Conservation (phyloP, 2,888 invertebrate genomes). For the Scotopteryx bipunctaria region DNA sequence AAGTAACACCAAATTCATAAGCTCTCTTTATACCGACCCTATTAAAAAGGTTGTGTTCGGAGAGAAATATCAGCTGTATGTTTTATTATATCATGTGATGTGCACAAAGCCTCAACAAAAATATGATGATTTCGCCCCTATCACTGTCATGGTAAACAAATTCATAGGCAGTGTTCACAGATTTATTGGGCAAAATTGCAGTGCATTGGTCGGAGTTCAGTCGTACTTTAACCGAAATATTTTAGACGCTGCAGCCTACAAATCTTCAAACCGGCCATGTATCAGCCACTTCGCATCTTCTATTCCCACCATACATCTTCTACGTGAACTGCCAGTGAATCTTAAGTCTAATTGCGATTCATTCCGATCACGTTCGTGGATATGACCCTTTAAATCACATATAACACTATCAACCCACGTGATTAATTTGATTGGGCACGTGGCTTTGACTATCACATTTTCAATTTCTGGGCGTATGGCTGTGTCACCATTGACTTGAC, state of each 20-base stretch:
- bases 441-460: slow-evolving; percentile 39
- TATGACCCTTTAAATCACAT: slow-evolving; percentile 64
- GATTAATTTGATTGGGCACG: slow-evolving; percentile 63
- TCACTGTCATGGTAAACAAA: too few relatives aligned
- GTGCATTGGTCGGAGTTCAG: background rate
- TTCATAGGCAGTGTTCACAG: too few relatives aligned
- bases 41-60: too few relatives aligned
- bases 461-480: slow-evolving; percentile 46
- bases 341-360: slow-evolving; percentile 46
- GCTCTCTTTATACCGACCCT: too few relatives aligned
- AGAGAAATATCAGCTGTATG: too few relatives aligned
- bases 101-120: too few relatives aligned
- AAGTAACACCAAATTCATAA: too few relatives aligned
- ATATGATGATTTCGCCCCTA: too few relatives aligned
- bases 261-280: slow-evolving; percentile 19
- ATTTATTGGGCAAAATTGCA: too few relatives aligned
- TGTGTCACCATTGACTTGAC: too few relatives aligned
- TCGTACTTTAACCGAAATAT: slow-evolving; percentile 9
- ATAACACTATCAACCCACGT: slow-evolving; percentile 62
- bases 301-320: slow-evolving; percentile 26
- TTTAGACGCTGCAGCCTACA: slow-evolving; percentile 15
- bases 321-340: slow-evolving; percentile 24
- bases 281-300: slow-evolving; percentile 23
- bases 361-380: slow-evolving; percentile 53
- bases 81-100: too few relatives aligned